Evolutionary conservation across 2,888 invertebrate genomes (phyloP), one percentile per base, ranked within the genome.

Genomic region (Drosophila prolongata): DNA sequence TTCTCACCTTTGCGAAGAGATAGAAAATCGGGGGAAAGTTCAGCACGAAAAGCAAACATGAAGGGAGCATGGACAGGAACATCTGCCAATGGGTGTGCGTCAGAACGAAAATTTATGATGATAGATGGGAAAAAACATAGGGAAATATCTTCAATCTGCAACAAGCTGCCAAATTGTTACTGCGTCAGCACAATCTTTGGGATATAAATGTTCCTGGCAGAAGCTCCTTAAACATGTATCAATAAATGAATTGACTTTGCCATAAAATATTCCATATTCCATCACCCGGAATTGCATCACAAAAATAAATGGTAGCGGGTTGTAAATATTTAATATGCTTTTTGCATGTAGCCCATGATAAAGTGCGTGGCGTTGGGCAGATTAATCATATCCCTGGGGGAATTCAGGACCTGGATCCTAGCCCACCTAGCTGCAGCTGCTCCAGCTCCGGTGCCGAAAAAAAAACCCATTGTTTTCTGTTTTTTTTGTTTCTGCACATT

Each of bases 321-420:
- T 67, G 76, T 85, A 80, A 84, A 86, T 85, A 82, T 86, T 86
- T 86, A 82, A 85, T 82, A 78, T 57, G 59, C 69, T 78, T 72
- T 64, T 76, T 67, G 65, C 76, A 73, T 60, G 38, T 57, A 50
- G 24, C 59, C 60, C 72, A 73, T 83, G 86, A 83, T 78, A 77
- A 85, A 84, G 80, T 83, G 78, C 71, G 80, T 65, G 59, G 74
- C 67, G 59, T 67, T 76, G 75, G 77, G 76, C 84, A 87, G 84
- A 87, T 86, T 87, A 87, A 87, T 87, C 87, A 87, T 80, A 74
- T 52, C 52, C 54, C 47, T 52, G 4, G 30, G 42, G 61, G 59
- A 3, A 19, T 2, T 8, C 47, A 42, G 44, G 55, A 42, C 50
- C 42, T 42, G 61, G 43, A 30, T n/a, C 56, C 59, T 42, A 62